A percentile compares a stretch with the other conserved stretches of the same genome.
These are phyloP conservation scores for Danaus plexippus DNA, from an alignment of 1,140 invertebrate genomes.

Conservation along the genomic window DNA sequence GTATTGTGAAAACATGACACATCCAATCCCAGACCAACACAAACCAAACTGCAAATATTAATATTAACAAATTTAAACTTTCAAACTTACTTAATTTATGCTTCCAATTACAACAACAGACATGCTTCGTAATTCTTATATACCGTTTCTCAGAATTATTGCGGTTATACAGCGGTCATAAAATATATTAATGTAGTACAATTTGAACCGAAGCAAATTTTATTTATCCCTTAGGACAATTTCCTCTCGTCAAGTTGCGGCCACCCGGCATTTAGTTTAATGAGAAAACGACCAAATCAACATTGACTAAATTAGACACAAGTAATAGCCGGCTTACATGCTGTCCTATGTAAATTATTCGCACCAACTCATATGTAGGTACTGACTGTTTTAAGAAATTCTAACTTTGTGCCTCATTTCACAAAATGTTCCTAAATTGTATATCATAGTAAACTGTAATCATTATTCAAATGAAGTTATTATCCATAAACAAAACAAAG, in stretches of 20 bases:
- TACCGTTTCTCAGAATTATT: constrained; percentile 23
- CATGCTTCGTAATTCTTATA: constrained; percentile 5
- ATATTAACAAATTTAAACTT: constrained; percentile 1
- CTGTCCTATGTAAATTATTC: constrained; percentile 11
- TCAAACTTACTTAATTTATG: constrained; percentile 9
- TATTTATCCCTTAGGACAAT: constrained; percentile 63
- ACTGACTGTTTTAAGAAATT: background rate
- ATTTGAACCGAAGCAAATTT: constrained; percentile 60
- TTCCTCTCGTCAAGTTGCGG: constrained; percentile 63
- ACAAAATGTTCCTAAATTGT: no score
- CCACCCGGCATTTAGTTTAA: constrained; percentile 63
- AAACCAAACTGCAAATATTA: no score
- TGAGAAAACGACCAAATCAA: constrained; percentile 65
- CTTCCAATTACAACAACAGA: background rate
- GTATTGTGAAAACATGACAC: no score
- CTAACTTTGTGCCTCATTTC: no score
- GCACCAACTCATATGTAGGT: constrained; percentile 2
- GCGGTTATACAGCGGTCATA: constrained; percentile 35
- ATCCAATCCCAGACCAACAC: no score
- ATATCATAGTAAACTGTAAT: no score
- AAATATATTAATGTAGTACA: constrained; percentile 56
- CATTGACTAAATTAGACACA: constrained; percentile 60
- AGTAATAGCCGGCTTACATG: constrained; percentile 42
- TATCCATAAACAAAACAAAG: no score
- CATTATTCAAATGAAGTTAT: no score